Evolutionary conservation across 2,888 invertebrate genomes (phyloP).

Genomic region (Parthenolecanium corni): DNA sequence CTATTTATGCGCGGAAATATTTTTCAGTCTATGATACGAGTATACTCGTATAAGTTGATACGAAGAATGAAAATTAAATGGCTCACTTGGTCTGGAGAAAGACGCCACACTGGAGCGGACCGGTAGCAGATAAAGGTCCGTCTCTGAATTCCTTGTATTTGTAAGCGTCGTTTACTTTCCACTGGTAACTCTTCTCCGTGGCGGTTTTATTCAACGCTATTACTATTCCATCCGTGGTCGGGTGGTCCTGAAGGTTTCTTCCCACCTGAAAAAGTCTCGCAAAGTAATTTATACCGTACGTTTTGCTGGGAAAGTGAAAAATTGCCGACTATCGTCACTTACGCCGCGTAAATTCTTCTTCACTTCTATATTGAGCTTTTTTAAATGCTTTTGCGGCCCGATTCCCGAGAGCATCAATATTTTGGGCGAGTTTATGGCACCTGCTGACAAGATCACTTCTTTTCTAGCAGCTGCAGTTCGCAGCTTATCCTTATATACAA

Average conservation of each 20-base stretch:
- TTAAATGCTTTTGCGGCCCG: constrained; percentile 48
- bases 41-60: too few species aligned
- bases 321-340: constrained; percentile 1
- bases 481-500: constrained; percentile 41
- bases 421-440: constrained; percentile 51
- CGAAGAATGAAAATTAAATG: too few species aligned
- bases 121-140: constrained; percentile 41
- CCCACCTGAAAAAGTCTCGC: constrained; percentile 45
- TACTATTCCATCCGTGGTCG: constrained; percentile 50
- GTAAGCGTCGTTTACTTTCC: constrained; percentile 33
- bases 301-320: too few species aligned
- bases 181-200: constrained; percentile 32
- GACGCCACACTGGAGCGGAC: constrained; percentile 46
- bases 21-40: too few species aligned
- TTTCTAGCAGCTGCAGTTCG: constrained; percentile 42
- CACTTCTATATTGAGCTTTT: constrained; percentile 44
- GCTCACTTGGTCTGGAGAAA: constrained; percentile 49
- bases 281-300: too few species aligned
- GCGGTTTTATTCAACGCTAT: constrained; percentile 41
- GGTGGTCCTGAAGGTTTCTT: constrained; percentile 61
- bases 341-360: constrained; percentile 47
- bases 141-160: constrained; percentile 32
- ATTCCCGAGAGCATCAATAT: constrained; percentile 55
- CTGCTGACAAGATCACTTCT: constrained; percentile 50
- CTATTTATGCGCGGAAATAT: too few species aligned